Base-by-base conservation (phyloP, 2,888 invertebrate species). In the Aphodius granarius region DNA sequence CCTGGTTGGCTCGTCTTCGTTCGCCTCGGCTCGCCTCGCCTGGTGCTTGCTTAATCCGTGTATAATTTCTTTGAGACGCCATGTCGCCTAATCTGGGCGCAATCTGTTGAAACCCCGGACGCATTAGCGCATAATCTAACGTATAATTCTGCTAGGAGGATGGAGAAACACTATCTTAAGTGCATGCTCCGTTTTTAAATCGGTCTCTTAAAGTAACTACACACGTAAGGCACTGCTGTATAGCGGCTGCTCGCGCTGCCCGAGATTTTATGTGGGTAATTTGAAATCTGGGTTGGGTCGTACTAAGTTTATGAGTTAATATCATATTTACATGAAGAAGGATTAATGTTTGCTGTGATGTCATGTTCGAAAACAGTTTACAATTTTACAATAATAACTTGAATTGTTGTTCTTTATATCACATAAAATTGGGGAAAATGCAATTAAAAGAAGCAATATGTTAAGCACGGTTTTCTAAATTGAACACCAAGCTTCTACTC, bases 31-130 rank as follows among this genome's bases (percentile, higher is more conserved):
- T 71, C 72, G 72, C 66, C 75, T 68, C 63, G n/a, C n/a, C n/a
- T n/a, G n/a, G 68, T 65, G 23, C 73, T 68, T 66, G 73, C 71
- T 73, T 76, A 76, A 76, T 76, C 73, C 76, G 71, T 76, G 73
- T 76, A 73, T 73, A 76, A 76, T 74, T 73, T 76, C 72, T 72
- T 76, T 76, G 65, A 76, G 71, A 70, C 70, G 70, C 70, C 70
- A 62, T 71, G 73, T 43, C 76, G 70, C 73, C 76, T 76, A 76
- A 76, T 76, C 76, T 73, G 63, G 76, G 73, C 64, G 76, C 76
- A 76, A 76, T 73, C 76, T 73, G 73, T 76, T 73, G 76, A 73
- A 73, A 73, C 70, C 71, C 73, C 66, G 71, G 75, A 75, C 73
- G 75, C 75, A 75, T 75, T 75, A 75, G 68, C 66, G 73, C 64